Conservation (phyloP, 2,113 vertebrate genomes). For the Gymnogyps californianus region DNA sequence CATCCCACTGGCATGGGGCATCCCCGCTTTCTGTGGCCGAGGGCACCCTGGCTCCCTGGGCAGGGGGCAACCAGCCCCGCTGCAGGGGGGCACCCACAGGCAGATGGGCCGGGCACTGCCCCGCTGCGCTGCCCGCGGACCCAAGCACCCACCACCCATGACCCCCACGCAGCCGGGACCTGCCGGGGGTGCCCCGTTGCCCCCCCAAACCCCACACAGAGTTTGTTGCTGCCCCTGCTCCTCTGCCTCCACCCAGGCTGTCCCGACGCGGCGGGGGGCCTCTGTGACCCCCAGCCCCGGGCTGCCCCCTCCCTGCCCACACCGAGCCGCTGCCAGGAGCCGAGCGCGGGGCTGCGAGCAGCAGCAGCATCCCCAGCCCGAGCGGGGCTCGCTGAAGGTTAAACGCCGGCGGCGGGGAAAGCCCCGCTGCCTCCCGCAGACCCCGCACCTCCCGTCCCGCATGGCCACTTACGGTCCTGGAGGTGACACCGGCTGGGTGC, state of each 20-base stretch:
- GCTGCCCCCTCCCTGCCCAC: background rate
- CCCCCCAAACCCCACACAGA: background rate
- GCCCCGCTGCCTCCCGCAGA: background rate
- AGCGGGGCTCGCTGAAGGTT: conserved; percentile 52
- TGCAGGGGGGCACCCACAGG: background rate
- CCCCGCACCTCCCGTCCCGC: background rate
- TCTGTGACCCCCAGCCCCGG: background rate
- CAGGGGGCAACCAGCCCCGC: background rate
- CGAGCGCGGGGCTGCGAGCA: background rate
- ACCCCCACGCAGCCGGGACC: background rate
- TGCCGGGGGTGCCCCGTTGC: background rate
- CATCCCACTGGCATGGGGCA: background rate
- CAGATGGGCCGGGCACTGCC: background rate
- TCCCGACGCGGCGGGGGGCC: background rate
- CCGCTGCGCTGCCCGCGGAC: background rate
- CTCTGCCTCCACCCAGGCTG: background rate
- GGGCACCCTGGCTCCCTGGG: background rate
- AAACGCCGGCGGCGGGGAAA: conserved; percentile 13
- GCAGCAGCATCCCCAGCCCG: background rate
- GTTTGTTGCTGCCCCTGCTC: background rate
- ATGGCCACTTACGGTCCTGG: conserved; percentile 45
- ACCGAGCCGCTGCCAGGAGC: background rate
- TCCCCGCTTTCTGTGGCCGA: fast-evolving
- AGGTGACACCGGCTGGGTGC: background rate
- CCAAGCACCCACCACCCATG: background rate